Evolutionary conservation across 2,888 invertebrate genomes (phyloP).

Genomic region (Campoplex capitator): DNA sequence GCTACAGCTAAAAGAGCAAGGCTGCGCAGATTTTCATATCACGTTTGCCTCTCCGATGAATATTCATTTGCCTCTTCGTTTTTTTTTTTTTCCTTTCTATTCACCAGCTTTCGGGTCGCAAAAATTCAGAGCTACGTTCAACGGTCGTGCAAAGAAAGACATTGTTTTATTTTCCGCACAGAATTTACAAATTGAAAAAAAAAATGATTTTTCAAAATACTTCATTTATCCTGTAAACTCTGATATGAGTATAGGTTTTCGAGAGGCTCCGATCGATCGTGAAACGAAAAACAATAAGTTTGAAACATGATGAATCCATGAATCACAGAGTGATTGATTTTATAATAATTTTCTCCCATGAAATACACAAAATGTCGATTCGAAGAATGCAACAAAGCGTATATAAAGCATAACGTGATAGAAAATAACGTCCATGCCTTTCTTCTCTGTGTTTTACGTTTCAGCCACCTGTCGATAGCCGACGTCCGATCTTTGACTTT

Average conservation of each 20-base stretch:
- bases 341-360: neutral
- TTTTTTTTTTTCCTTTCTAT: slow-evolving; percentile 39
- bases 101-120: slow-evolving; percentile 21
- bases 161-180: neutral
- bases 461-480: slow-evolving; percentile 49
- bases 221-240: neutral
- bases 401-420: slow-evolving; percentile 18
- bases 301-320: neutral
- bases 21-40: slow-evolving; percentile 39
- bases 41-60: slow-evolving; percentile 54
- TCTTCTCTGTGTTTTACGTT: slow-evolving; percentile 41
- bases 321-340: neutral
- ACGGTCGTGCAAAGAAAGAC: neutral
- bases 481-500: slow-evolving; percentile 30
- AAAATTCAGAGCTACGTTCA: slow-evolving; percentile 27
- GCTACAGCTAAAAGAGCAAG: slow-evolving; percentile 9
- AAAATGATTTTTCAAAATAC: too few species aligned
- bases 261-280: neutral
- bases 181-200: neutral
- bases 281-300: neutral
- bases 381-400: slow-evolving; percentile 12
- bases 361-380: slow-evolving; percentile 9
- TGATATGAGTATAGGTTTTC: neutral
- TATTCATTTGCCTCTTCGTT: slow-evolving; percentile 59
- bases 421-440: slow-evolving; percentile 37